phyloP scores from a whole-genome alignment of 2,888 invertebrate genomes.

The Plutella xylostella region DNA sequence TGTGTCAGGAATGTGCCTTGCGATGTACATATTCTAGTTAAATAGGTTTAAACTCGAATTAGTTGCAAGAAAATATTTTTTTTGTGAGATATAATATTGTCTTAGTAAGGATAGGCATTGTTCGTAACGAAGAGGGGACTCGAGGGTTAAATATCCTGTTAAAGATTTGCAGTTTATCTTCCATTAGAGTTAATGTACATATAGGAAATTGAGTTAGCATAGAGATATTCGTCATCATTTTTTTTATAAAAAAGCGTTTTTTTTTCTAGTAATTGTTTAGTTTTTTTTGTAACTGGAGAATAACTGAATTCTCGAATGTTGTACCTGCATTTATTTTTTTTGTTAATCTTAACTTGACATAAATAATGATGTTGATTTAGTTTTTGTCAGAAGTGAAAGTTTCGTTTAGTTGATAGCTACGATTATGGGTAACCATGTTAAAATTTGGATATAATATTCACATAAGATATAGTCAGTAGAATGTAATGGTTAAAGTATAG shows the following conservation, averaged over 20 bases:
- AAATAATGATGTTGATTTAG: slow-evolving; percentile 57
- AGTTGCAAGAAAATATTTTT: slow-evolving; percentile 67
- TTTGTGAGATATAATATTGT: slow-evolving; percentile 58
- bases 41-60: slow-evolving; percentile 68
- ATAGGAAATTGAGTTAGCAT: slow-evolving; percentile 43
- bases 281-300: slow-evolving; percentile 61
- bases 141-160: slow-evolving; percentile 59
- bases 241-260: slow-evolving; percentile 46
- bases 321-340: slow-evolving; percentile 70
- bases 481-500: slow-evolving; percentile 50
- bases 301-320: slow-evolving; percentile 66
- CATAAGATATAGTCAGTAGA: slow-evolving; percentile 63
- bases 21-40: slow-evolving; percentile 59
- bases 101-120: slow-evolving; percentile 50
- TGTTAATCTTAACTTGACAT: slow-evolving; percentile 63
- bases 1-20: slow-evolving; percentile 72
- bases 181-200: slow-evolving; percentile 64
- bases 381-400: slow-evolving; percentile 19
- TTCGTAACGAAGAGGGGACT: slow-evolving; percentile 53
- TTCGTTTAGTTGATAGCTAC: slow-evolving; percentile 22
- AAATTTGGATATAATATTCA: slow-evolving; percentile 38
- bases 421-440: slow-evolving; percentile 27
- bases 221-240: slow-evolving; percentile 56
- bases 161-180: slow-evolving; percentile 70
- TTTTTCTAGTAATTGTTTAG: slow-evolving; percentile 62